These are phyloP conservation scores for Hylomyscus alleni DNA, from an alignment of 2,797 vertebrate genomes.

Conservation along the genomic window DNA sequence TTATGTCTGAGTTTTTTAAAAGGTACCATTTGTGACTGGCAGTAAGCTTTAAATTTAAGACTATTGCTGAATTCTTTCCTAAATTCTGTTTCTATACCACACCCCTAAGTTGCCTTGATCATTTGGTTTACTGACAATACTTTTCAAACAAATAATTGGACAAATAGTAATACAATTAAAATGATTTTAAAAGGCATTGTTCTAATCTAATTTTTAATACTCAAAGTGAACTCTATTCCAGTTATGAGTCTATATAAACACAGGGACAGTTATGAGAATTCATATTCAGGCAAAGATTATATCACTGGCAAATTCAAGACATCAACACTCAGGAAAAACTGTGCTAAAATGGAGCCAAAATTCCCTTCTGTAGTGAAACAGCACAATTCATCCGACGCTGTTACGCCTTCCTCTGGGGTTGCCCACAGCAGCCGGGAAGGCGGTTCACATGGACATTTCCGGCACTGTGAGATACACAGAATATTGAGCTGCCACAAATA, in stretches of 20 bases:
- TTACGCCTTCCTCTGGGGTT: neutral
- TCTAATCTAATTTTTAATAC: neutral
- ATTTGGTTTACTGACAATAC: neutral
- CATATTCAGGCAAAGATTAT: neutral
- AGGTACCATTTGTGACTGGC: neutral
- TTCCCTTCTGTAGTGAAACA: neutral
- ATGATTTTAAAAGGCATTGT: neutral
- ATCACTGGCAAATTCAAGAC: neutral
- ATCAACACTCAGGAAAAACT: neutral
- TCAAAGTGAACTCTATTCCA: neutral
- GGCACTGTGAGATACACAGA: neutral
- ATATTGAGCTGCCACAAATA: neutral
- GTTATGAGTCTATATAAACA: neutral
- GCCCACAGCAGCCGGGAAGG: neutral
- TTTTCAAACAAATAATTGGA: constrained; percentile 37
- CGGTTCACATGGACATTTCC: neutral
- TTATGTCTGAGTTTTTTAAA: neutral
- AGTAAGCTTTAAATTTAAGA: constrained; percentile 38
- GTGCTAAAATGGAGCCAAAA: neutral
- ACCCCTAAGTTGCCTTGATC: neutral
- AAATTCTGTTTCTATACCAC: neutral
- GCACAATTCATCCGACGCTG: neutral
- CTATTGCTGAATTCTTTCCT: constrained; percentile 1
- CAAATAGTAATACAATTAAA: neutral
- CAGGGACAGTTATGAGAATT: neutral